Conservation (phyloP, 2,888 invertebrate species). For the Petrolisthes manimaculis region DNA sequence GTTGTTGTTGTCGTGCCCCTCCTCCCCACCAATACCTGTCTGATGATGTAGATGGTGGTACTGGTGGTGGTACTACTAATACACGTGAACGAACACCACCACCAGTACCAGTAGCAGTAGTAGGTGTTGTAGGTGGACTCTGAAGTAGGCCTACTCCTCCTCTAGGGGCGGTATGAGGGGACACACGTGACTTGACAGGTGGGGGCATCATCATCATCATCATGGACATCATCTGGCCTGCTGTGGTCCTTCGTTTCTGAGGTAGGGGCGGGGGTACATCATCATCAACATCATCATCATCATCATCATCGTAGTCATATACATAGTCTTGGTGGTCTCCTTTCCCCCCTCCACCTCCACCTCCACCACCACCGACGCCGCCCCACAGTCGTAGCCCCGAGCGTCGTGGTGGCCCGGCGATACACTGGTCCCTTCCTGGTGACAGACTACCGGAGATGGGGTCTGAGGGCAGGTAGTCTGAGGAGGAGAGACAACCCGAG, state of each 20-base stretch:
- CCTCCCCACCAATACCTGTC: slow-evolving; percentile 37
- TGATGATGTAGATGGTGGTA: slow-evolving; percentile 30
- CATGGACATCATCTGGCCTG: too few species aligned
- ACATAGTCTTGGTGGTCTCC: too few species aligned
- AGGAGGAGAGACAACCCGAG: slow-evolving; percentile 45
- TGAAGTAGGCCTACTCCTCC: too few species aligned
- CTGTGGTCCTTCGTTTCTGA: slow-evolving; percentile 34
- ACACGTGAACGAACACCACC: slow-evolving; percentile 20
- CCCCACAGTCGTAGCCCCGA: slow-evolving; percentile 7
- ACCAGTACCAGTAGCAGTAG: too few species aligned
- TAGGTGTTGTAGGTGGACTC: too few species aligned
- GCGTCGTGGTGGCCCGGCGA: not conserved
- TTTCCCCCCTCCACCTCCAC: slow-evolving; percentile 8
- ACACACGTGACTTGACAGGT: too few species aligned
- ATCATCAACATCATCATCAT: too few species aligned
- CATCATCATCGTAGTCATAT: too few species aligned
- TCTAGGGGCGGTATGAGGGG: not conserved
- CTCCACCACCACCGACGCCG: not conserved
- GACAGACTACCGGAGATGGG: slow-evolving; percentile 34
- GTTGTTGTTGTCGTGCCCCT: too few species aligned
- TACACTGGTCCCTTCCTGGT: slow-evolving; percentile 31
- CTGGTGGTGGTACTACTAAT: slow-evolving; percentile 29
- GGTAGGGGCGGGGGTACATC: slow-evolving; percentile 25
- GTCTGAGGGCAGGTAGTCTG: slow-evolving; percentile 44
- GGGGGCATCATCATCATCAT: too few species aligned